Evolutionary conservation across 2,797 vertebrate genomes (phyloP).

Genomic region (Melanotaenia boesemani): DNA sequence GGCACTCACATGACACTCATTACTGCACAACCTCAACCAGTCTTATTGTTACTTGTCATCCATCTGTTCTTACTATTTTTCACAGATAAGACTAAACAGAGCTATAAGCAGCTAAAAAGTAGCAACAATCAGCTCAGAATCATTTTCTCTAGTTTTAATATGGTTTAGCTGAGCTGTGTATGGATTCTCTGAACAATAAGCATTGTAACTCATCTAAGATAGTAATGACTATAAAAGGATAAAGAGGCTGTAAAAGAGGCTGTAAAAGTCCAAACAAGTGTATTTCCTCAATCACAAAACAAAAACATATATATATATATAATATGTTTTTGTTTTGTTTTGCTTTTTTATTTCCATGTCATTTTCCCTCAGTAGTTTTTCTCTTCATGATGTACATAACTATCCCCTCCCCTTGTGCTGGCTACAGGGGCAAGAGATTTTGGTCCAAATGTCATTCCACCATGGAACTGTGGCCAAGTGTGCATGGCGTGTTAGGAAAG

Average conservation of each 20-base stretch:
- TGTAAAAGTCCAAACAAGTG: no score
- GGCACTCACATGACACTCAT: constrained; percentile 80
- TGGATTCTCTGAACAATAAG: constrained; percentile 58
- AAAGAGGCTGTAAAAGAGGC: no score
- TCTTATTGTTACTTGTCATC: constrained; percentile 77
- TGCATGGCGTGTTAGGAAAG: constrained; percentile 71
- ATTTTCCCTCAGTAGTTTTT: constrained; percentile 54
- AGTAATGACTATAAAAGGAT: not conserved
- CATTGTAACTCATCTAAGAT: constrained; percentile 54
- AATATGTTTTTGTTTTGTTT: no score
- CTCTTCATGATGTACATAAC: constrained; percentile 59
- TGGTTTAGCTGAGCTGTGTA: constrained; percentile 63
- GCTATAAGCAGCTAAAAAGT: constrained; percentile 63
- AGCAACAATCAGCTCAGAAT: constrained; percentile 53
- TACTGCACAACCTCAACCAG: constrained; percentile 78
- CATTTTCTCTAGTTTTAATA: constrained; percentile 76
- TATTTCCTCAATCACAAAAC: no score
- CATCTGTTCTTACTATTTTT: constrained; percentile 81
- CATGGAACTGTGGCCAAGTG: constrained; percentile 81
- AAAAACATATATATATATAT: no score
- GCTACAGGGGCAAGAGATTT: constrained; percentile 71
- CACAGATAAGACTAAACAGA: constrained; percentile 71
- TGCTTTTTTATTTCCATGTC: no score
- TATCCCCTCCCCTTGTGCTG: constrained; percentile 58
- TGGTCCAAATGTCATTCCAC: constrained; percentile 85